Percentiles rank a stretch among this genome's conserved stretches.
These are phyloP conservation scores for Agelastica alni DNA, from an alignment of 2,888 invertebrate species.

Conservation along the genomic window DNA sequence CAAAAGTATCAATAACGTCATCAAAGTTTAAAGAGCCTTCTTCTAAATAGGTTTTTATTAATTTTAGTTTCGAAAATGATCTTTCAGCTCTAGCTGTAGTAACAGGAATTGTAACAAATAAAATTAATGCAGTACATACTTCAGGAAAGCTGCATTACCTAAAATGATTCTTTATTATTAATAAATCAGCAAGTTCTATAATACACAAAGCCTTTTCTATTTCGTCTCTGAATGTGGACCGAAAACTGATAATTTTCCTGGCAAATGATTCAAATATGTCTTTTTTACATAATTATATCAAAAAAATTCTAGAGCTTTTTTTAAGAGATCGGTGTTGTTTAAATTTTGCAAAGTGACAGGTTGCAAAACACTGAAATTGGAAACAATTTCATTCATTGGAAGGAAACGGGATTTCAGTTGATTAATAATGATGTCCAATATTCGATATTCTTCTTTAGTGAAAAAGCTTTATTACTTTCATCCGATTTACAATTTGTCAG, in stretches of 20 bases:
- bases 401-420: conserved; percentile 33
- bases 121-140: background rate
- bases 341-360: conserved; percentile 14
- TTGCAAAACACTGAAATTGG: conserved; percentile 12
- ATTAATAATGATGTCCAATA: conserved; percentile 32
- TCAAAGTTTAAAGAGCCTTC: background rate
- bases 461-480: background rate
- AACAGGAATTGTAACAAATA: too few species aligned
- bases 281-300: conserved; percentile 8
- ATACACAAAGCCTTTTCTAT: background rate
- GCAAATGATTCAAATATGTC: background rate
- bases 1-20: too few species aligned
- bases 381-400: too few species aligned
- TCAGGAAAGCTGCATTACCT: background rate
- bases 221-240: background rate
- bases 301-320: conserved; percentile 5
- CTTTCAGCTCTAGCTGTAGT: too few species aligned
- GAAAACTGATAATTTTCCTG: conserved; percentile 1
- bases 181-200: background rate
- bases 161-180: conserved; percentile 1
- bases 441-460: background rate
- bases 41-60: too few species aligned
- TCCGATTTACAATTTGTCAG: background rate
- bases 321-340: conserved; percentile 10
- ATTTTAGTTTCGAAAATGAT: too few species aligned